Evolutionary conservation across 2,797 vertebrate species (phyloP).

Genomic region (Chelonia mydas): DNA sequence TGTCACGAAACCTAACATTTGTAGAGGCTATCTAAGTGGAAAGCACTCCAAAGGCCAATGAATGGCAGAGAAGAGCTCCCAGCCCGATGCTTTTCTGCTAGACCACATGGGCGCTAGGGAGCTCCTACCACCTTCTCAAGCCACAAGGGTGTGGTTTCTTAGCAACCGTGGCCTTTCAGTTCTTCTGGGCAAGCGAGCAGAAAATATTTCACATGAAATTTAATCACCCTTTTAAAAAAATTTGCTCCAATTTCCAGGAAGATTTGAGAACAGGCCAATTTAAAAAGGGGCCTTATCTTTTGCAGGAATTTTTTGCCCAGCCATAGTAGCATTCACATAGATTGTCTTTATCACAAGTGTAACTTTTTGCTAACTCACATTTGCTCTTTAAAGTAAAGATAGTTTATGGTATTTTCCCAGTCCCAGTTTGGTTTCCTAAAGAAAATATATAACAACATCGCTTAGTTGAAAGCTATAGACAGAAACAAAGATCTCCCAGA

Average conservation of each 20-base stretch:
- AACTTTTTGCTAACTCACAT: not conserved
- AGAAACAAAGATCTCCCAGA: not conserved
- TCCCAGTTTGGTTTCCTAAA: not conserved
- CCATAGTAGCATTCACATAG: not conserved
- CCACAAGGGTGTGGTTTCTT: not conserved
- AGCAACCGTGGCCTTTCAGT: not conserved
- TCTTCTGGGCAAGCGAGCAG: not conserved
- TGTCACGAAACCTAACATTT: not conserved
- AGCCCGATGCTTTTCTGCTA: not conserved
- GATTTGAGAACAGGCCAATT: not conserved
- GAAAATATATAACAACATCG: not conserved
- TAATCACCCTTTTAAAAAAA: not conserved
- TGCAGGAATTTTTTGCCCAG: not conserved
- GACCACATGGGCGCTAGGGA: not conserved
- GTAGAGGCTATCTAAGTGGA: not conserved
- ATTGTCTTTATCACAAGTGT: not conserved
- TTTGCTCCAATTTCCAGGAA: not conserved
- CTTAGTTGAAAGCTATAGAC: not conserved
- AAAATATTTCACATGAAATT: not conserved
- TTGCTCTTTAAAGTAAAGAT: not conserved
- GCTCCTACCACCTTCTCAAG: not conserved
- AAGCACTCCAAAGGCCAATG: not conserved
- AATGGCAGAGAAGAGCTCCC: not conserved
- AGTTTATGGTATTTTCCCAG: not conserved
- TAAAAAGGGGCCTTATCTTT: not conserved